Base-by-base conservation (phyloP, 2,888 invertebrate genomes). In the Halictus quadricinctus region DNA sequence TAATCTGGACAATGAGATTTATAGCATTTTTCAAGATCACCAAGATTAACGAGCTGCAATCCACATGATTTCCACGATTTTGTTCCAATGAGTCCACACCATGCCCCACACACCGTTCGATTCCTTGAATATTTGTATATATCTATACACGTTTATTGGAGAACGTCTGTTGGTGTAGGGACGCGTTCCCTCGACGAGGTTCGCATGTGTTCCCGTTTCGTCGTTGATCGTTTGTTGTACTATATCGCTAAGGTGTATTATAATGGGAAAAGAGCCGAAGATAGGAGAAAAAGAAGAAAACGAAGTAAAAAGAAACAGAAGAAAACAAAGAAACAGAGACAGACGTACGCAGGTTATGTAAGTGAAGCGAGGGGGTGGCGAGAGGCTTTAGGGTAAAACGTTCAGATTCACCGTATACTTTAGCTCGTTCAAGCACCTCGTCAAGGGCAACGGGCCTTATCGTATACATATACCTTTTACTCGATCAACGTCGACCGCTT, bases 41-140 rank as follows among this genome's bases (percentile, higher is more conserved):
- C 13, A 3, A 18, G 29, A 15, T 29, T 7, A 29, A 64, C 12
- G 6, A 15, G 25, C 60, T 29, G 29, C 2, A 29, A 7, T 29
- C 29, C 2, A 29, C 29, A 29, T 12, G 29, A 29, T 64, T 64
- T 29, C 64, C 64, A 64, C 29, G 64, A 64, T 64, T 2, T 18
- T 18, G 64, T 64, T 64, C 64, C 29, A 29, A n/a, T n/a, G 69
- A 46, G 4, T 46, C 72, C 25, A 54, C 58, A n/a, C 36, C 48
- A 21, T 54, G 12, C 25, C 70, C 58, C n/a, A 25, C n/a, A 54
- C 72, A 43, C 29, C 69, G 58, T 76, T 87, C 73, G 79, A 84
- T 80, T 41, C 82, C 87, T 81, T 79, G 69, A 69, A 86, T 89
- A 89, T 89, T 85, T 89, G 88, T 89, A 79, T 87, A 88, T 88